Percentiles rank a stretch among this genome's conserved stretches.
Conservation (phyloP, 2,113 vertebrate genomes). For the Hyla sarda region DNA sequence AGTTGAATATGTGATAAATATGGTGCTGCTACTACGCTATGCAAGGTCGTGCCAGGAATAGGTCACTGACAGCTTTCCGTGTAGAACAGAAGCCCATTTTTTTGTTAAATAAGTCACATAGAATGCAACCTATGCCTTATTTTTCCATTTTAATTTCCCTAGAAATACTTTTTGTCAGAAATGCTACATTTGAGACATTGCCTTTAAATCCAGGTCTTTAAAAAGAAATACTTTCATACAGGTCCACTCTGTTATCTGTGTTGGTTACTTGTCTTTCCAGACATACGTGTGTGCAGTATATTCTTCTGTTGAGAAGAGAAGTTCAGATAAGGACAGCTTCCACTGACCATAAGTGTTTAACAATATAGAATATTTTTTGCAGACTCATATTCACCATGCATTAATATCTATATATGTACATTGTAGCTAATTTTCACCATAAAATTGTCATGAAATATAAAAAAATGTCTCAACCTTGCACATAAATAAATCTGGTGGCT, state of each 20-base stretch:
- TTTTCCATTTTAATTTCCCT: no score
- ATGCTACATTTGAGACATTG: background rate
- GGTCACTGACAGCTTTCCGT: no score
- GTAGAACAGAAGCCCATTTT: no score
- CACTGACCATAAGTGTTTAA: background rate
- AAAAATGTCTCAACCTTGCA: conserved; percentile 15
- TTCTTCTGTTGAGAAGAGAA: background rate
- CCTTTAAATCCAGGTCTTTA: background rate
- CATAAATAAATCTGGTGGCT: background rate
- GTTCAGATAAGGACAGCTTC: background rate
- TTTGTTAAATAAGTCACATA: no score
- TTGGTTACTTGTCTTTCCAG: background rate
- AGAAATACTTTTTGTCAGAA: no score
- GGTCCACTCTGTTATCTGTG: background rate
- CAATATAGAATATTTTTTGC: background rate
- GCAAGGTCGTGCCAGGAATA: no score
- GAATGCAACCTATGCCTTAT: no score
- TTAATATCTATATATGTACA: conserved; percentile 35
- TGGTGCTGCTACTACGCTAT: no score
- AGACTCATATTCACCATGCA: background rate
- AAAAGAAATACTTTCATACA: no score
- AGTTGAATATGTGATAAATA: no score
- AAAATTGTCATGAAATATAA: conserved; percentile 60
- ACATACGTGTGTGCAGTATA: background rate
- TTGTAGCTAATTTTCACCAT: conserved; percentile 22